Base-by-base conservation (phyloP, 1,140 invertebrate species). In the Charaxes varanes region DNA sequence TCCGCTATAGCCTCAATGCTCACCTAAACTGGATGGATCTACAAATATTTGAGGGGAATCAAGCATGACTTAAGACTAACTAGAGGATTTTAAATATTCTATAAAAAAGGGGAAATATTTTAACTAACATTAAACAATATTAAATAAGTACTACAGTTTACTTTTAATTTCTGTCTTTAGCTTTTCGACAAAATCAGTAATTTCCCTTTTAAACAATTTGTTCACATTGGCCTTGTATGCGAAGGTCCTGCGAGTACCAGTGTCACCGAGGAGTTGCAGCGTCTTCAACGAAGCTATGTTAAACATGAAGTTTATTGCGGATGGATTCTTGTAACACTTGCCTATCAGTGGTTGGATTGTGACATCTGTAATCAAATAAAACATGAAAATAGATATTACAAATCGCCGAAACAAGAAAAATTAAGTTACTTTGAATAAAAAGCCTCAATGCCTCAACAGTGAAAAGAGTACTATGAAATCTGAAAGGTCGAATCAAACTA, bases 241-340 rank as follows among this genome's bases (percentile, higher is more conserved):
- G 14, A 14, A 15, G 10, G 14, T 17, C 35, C 43, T 36, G 32
- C 42, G 27, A 1, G 34, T 17, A 6, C 33, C 8, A 6, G 37
- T 22, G n/a, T 64, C 50, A 7, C 55, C 50, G 1, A 76, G 35
- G 5, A 78, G 52, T 3, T 58, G 37, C 2, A 79, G 34, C 3
- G 62, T 69, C 24, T 74, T 77, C 38, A 80, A 17, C 0, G 58
- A 64, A 2, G 76, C 65, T 1, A 74, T 34, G 24, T 72, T 58
- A 10, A 62, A 43, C 60, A 74, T 66, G 27, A 77, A 77, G 30
- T 61, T 41, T 4, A 77, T 35, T 0, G 48, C 52, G 1, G 61
- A 56, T 2, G 59, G 61, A 22, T 68, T 76, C 5, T 54, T 57
- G 28, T 66, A 77, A 35, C 76, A 80, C 47, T 62, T 67, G 4